Evolutionary conservation across 2,113 vertebrate genomes (phyloP).

Genomic region (Ginglymostoma cirratum): DNA sequence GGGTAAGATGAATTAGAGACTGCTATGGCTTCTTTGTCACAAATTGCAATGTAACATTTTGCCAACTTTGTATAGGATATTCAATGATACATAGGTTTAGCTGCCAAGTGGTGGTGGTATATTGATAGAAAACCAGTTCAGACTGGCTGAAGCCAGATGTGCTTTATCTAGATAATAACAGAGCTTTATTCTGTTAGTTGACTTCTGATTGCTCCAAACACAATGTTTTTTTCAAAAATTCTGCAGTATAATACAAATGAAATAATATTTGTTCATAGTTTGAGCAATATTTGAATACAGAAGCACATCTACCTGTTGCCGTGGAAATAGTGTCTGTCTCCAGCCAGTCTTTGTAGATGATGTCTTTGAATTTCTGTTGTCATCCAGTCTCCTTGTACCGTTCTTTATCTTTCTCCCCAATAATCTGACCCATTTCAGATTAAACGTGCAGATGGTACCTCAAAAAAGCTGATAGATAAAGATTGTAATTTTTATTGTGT

Average conservation of each 20-base stretch:
- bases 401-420: constrained; percentile 20
- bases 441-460: constrained; percentile 34
- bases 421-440: constrained; percentile 36
- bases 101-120: constrained; percentile 35
- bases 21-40: constrained; percentile 35
- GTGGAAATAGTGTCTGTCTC: constrained; percentile 30
- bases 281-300: constrained; percentile 31
- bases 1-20: constrained; percentile 32
- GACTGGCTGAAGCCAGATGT: constrained; percentile 35
- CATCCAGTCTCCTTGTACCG: constrained; percentile 47
- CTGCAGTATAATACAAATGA: constrained; percentile 1
- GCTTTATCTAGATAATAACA: constrained; percentile 33
- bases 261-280: constrained; percentile 28
- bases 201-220: constrained; percentile 24
- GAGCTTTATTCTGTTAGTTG: constrained; percentile 27
- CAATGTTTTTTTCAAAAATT: constrained; percentile 10
- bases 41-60: constrained; percentile 37
- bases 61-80: constrained; percentile 38
- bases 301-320: constrained; percentile 21
- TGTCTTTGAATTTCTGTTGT: constrained; percentile 49
- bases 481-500: constrained; percentile 38
- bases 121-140: constrained; percentile 33
- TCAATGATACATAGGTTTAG: constrained; percentile 37
- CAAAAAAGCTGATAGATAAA: constrained; percentile 37
- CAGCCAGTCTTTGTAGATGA: constrained; percentile 43